phyloP scores from a whole-genome alignment of 2,888 invertebrate genomes.

The Nebria salina region DNA sequence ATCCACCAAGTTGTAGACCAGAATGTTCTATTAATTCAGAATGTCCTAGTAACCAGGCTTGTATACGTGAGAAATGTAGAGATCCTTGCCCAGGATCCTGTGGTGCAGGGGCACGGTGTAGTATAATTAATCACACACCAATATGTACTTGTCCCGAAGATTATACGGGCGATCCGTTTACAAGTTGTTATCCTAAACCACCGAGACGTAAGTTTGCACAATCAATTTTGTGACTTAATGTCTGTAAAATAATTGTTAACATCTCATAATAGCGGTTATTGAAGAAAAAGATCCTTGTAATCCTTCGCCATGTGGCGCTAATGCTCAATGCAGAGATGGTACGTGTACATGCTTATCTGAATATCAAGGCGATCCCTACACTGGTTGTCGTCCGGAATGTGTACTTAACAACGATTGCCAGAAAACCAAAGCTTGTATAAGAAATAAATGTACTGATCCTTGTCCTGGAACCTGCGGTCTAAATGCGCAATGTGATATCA shows the following conservation, averaged over 20 bases:
- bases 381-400: slow-evolving; percentile 77
- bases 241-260: background rate
- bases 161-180: slow-evolving; percentile 73
- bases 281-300: slow-evolving; percentile 64
- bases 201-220: slow-evolving; percentile 57
- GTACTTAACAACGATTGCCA: slow-evolving; percentile 76
- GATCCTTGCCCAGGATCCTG: slow-evolving; percentile 74
- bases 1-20: slow-evolving; percentile 74
- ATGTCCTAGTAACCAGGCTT: slow-evolving; percentile 68
- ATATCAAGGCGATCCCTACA: slow-evolving; percentile 57
- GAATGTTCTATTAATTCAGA: slow-evolving; percentile 73
- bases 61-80: slow-evolving; percentile 67
- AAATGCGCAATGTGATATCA: slow-evolving; percentile 77
- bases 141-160: slow-evolving; percentile 72
- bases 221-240: slow-evolving; percentile 6
- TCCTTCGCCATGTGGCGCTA: slow-evolving; percentile 72
- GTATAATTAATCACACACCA: slow-evolving; percentile 74
- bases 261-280: slow-evolving; percentile 6
- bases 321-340: slow-evolving; percentile 73
- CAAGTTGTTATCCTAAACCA: slow-evolving; percentile 65
- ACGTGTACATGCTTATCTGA: slow-evolving; percentile 65
- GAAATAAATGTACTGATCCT: slow-evolving; percentile 79
- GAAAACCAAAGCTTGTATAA: slow-evolving; percentile 73
- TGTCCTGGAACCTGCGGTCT: slow-evolving; percentile 81
- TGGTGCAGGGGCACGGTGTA: slow-evolving; percentile 71